Evolutionary conservation across 2,888 invertebrate species (phyloP).

Genomic region (Tiliacea aurago): DNA sequence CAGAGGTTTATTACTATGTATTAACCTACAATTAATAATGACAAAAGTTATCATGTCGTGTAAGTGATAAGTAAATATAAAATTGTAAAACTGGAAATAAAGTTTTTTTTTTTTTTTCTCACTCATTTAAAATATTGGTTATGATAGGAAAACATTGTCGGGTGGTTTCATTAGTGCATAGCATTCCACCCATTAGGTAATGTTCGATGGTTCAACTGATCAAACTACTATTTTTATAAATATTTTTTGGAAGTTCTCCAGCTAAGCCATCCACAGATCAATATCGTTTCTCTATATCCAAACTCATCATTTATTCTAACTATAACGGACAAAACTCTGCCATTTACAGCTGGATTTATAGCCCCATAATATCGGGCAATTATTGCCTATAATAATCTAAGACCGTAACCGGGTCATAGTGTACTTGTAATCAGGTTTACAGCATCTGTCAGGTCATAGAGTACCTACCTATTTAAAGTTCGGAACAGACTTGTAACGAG

Average conservation of each 20-base stretch:
- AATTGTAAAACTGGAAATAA: too few relatives aligned
- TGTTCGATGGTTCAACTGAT: neutral
- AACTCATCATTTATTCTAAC: constrained; percentile 10
- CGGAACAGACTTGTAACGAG: constrained; percentile 21
- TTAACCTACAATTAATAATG: too few relatives aligned
- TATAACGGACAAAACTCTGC: constrained; percentile 24
- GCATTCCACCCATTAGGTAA: neutral
- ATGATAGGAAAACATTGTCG: neutral
- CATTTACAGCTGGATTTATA: constrained; percentile 41
- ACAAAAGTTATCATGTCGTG: too few relatives aligned
- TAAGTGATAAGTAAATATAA: too few relatives aligned
- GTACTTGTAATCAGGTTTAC: constrained; percentile 41
- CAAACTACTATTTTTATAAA: neutral
- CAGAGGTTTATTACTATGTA: too few relatives aligned
- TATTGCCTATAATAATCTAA: constrained; percentile 37
- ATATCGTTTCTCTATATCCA: neutral
- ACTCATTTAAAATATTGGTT: too few relatives aligned
- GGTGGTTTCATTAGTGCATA: neutral
- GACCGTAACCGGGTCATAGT: constrained; percentile 42
- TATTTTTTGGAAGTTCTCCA: neutral
- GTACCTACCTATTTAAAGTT: neutral
- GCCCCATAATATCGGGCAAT: constrained; percentile 46
- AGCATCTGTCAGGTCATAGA: constrained; percentile 28
- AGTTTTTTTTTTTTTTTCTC: too few relatives aligned
- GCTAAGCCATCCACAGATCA: neutral